These are phyloP conservation scores for Hemistola chrysoprasaria DNA, from an alignment of 2,888 invertebrate species.

Conservation along the genomic window DNA sequence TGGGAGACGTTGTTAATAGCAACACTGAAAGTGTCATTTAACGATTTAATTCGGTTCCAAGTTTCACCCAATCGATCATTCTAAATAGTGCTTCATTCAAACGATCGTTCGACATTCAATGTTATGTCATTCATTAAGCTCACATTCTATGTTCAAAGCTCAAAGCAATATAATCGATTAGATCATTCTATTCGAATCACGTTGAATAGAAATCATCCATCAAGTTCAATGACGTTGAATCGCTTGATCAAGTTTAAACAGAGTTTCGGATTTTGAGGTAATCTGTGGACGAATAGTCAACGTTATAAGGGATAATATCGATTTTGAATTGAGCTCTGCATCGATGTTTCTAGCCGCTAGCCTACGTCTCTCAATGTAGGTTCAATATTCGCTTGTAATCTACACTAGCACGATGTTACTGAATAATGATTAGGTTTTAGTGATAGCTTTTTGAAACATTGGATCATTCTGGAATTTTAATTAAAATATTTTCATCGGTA, in stretches of 20 bases:
- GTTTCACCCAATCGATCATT: slow-evolving; percentile 19
- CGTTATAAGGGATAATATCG: background rate
- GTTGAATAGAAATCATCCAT: slow-evolving; percentile 19
- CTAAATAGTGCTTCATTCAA: slow-evolving; percentile 19
- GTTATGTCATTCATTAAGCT: slow-evolving; percentile 25
- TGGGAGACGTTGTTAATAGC: too few species aligned
- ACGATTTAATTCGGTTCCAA: too few species aligned
- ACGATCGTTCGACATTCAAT: too few species aligned
- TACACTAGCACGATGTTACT: too few species aligned
- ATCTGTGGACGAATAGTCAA: slow-evolving; percentile 6
- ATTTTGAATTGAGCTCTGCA: background rate
- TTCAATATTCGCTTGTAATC: too few species aligned
- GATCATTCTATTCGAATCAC: slow-evolving; percentile 9
- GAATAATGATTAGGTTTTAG: too few species aligned
- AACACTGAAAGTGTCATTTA: too few species aligned
- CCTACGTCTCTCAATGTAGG: too few species aligned
- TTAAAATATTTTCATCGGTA: slow-evolving; percentile 10
- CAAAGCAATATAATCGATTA: slow-evolving; percentile 22
- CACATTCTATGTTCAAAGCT: slow-evolving; percentile 19
- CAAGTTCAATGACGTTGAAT: too few species aligned
- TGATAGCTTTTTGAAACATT: too few species aligned
- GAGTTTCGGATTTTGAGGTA: slow-evolving; percentile 10
- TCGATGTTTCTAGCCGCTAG: too few species aligned
- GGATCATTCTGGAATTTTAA: slow-evolving; percentile 4
- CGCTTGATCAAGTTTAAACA: slow-evolving; percentile 19